phyloP scores from a whole-genome alignment of 2,113 vertebrate species.

The Anseranas semipalmata region DNA sequence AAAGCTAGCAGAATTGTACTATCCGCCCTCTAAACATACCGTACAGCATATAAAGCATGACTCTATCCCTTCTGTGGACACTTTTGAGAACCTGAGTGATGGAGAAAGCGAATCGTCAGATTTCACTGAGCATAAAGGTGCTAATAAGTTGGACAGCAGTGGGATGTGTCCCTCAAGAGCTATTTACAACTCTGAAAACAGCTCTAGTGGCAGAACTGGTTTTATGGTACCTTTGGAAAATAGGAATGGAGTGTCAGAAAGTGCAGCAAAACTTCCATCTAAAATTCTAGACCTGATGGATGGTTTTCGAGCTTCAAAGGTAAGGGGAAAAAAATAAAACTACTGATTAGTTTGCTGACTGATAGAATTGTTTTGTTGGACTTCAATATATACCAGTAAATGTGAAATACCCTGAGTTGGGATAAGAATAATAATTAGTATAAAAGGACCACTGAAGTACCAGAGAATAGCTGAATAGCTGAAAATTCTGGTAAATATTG shows the following conservation, averaged over 20 bases:
- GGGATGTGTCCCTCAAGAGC: not conserved
- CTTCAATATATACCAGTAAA: not conserved
- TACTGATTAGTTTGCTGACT: not conserved
- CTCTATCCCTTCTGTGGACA: constrained; percentile 65
- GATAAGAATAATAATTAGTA: not conserved
- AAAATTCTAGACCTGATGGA: constrained; percentile 82
- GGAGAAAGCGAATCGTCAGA: constrained; percentile 15
- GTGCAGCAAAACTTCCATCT: constrained; percentile 39
- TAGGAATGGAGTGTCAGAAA: not conserved
- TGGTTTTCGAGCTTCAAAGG: constrained; percentile 93
- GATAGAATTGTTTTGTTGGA: not conserved
- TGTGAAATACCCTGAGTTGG: not conserved
- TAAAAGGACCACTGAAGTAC: not conserved
- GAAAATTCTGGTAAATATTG: not conserved
- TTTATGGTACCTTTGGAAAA: not conserved
- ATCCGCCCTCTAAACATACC: not conserved
- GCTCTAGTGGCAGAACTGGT: not conserved
- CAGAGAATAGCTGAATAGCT: not conserved
- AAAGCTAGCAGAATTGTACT: constrained; percentile 81
- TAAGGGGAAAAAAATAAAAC: constrained; percentile 41
- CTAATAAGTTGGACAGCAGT: not conserved
- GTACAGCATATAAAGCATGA: not conserved
- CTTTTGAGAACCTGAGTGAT: constrained; percentile 60
- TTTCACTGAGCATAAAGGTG: not conserved
- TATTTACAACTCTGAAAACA: not conserved